Percentiles rank a stretch among this genome's conserved stretches.
phyloP scores from a whole-genome alignment of 2,113 vertebrate genomes.

The Mellivora capensis region DNA sequence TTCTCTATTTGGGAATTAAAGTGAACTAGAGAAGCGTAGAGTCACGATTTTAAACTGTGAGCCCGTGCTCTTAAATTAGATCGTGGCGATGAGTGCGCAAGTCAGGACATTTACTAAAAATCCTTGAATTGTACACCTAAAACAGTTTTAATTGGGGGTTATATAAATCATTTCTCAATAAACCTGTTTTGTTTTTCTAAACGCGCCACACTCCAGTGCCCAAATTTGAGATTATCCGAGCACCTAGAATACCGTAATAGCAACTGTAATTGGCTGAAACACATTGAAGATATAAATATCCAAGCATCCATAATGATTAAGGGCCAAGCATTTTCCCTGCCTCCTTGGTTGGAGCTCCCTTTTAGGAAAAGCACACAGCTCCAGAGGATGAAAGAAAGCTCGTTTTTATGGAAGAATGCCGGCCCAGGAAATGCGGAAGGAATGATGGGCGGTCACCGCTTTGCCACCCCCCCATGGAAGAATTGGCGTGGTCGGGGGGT shows the following conservation, averaged over 20 bases:
- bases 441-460: background rate
- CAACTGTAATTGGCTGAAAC: background rate
- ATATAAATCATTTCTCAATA: too few species aligned
- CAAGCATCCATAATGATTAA: background rate
- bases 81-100: background rate
- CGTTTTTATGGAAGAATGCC: background rate
- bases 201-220: background rate
- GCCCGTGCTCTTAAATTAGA: background rate
- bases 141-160: background rate
- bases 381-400: background rate
- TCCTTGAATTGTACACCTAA: background rate
- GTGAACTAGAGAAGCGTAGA: background rate
- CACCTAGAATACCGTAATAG: background rate
- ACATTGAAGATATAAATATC: background rate
- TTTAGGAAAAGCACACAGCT: background rate
- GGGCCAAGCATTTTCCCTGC: background rate
- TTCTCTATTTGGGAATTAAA: background rate
- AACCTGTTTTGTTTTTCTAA: background rate
- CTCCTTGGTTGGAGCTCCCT: background rate
- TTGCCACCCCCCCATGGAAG: too few species aligned
- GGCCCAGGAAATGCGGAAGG: background rate
- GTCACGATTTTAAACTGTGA: rapidly evolving
- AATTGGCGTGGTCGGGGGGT: rapidly evolving
- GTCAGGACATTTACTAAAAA: background rate
- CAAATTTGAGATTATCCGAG: background rate